These are phyloP conservation scores for Microtus oregoni DNA, from an alignment of 2,113 vertebrate genomes.

Conservation along the genomic window DNA sequence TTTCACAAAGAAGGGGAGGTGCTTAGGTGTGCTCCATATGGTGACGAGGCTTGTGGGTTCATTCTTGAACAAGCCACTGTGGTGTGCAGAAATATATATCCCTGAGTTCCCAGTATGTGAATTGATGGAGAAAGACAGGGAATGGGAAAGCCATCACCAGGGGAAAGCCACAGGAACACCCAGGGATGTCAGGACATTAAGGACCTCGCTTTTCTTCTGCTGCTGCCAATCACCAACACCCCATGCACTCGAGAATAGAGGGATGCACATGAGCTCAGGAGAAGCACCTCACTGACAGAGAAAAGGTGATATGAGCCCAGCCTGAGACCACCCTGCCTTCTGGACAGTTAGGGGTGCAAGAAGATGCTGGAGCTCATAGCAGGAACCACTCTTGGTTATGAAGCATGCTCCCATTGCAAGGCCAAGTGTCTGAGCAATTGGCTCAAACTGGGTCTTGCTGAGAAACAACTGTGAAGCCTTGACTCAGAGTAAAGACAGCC, in stretches of 20 bases:
- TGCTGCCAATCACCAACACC: background rate
- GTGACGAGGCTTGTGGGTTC: background rate
- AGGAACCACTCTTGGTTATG: background rate
- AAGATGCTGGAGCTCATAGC: background rate
- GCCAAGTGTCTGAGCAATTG: background rate
- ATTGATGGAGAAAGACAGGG: background rate
- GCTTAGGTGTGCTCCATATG: background rate
- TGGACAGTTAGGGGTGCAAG: background rate
- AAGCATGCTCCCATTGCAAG: background rate
- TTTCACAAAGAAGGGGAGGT: background rate
- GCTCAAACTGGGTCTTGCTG: background rate
- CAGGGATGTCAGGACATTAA: background rate
- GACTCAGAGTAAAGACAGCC: background rate
- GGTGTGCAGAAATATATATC: background rate
- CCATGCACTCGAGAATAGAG: background rate
- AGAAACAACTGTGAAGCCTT: background rate
- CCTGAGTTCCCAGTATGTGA: background rate
- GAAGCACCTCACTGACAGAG: background rate
- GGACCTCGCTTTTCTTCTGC: background rate
- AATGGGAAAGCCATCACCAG: background rate
- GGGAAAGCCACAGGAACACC: background rate
- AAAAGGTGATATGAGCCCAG: background rate
- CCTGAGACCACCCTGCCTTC: background rate
- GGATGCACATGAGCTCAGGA: background rate
- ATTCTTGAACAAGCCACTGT: background rate